A percentile compares a stretch with the other conserved stretches of the same genome.
Evolutionary conservation across 2,888 invertebrate genomes (phyloP).

Genomic region (Candidula unifasciata): DNA sequence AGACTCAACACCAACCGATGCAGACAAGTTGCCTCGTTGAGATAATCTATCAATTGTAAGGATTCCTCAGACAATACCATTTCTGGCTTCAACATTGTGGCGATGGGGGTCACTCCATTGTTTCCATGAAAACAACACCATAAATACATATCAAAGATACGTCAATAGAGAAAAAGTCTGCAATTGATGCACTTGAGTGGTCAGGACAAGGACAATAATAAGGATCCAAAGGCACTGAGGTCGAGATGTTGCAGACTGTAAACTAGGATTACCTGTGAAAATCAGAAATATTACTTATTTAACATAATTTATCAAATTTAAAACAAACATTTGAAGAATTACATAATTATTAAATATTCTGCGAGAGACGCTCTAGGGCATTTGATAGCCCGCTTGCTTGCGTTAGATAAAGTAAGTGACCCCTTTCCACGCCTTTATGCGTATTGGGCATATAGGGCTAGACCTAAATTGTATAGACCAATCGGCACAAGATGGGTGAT

Average conservation of each 20-base stretch:
- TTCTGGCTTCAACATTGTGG: neutral
- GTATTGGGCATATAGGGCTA: no score
- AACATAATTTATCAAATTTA: neutral
- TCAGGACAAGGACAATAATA: neutral
- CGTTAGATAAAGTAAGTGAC: no score
- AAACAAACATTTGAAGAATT: neutral
- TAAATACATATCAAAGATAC: neutral
- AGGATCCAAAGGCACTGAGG: constrained; percentile 34
- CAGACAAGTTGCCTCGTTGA: neutral
- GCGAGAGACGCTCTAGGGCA: no score
- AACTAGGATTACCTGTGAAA: constrained; percentile 1
- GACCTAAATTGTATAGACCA: no score
- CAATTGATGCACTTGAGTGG: constrained; percentile 9
- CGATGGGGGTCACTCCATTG: neutral
- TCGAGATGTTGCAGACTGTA: neutral
- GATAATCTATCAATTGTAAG: neutral
- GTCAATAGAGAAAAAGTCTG: neutral
- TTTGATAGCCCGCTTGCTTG: no score
- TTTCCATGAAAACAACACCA: neutral
- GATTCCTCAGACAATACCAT: neutral
- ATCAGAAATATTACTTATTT: neutral
- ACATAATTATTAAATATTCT: neutral
- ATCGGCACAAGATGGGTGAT: no score
- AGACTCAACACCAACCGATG: no score
- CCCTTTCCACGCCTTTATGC: no score